Percentiles rank a stretch among this genome's conserved stretches.
Conservation (phyloP, 2,113 vertebrate genomes). For the Pelodiscus sinensis region DNA sequence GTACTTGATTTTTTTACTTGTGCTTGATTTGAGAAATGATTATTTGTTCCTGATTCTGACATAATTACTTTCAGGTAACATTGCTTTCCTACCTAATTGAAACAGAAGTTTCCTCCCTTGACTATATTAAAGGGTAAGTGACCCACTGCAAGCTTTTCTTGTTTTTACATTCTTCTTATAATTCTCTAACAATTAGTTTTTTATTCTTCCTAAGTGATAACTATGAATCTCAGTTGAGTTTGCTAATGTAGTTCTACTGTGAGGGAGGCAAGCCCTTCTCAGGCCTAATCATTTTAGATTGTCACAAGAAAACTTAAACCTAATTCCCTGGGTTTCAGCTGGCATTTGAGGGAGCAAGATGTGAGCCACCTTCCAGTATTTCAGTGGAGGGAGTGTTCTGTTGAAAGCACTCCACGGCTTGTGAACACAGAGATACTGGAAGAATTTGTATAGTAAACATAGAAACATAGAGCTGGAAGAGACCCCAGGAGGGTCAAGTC, state of each 20-base stretch:
- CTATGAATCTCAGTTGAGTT: background rate
- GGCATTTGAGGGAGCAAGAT: background rate
- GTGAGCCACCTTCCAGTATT: background rate
- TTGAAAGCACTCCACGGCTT: background rate
- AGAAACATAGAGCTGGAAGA: too few relatives aligned
- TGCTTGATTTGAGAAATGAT: slow-evolving; percentile 32
- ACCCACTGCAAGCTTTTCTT: slow-evolving; percentile 36
- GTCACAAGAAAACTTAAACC: background rate
- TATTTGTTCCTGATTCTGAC: slow-evolving; percentile 60
- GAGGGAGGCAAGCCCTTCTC: accelerated
- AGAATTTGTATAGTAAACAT: background rate
- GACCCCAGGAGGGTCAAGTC: too few relatives aligned
- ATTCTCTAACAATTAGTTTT: background rate
- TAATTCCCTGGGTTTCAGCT: background rate
- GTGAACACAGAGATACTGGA: background rate
- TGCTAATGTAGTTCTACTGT: background rate
- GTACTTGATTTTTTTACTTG: slow-evolving; percentile 40
- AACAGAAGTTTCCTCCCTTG: slow-evolving; percentile 97
- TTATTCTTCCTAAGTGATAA: background rate
- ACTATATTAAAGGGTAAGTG: slow-evolving; percentile 99
- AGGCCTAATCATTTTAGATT: accelerated
- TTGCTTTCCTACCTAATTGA: slow-evolving; percentile 97
- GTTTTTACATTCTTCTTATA: slow-evolving; percentile 32
- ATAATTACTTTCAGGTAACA: slow-evolving; percentile 87
- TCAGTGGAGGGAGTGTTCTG: background rate